Percentiles rank a stretch among this genome's conserved stretches.
Evolutionary conservation across 2,113 vertebrate species (phyloP).

Genomic region (Antechinus stuartii): DNA sequence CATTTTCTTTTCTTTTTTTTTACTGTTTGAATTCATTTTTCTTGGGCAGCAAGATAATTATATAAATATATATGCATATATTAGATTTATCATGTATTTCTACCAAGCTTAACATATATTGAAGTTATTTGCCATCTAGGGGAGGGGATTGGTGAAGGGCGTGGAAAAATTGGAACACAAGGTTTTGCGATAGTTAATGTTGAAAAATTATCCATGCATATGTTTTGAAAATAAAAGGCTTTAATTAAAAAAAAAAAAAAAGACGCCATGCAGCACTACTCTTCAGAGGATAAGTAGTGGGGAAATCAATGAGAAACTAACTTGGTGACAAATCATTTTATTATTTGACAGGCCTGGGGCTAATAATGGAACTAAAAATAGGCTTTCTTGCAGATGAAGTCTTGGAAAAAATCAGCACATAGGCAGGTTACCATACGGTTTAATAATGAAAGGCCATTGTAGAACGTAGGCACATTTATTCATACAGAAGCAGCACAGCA

Average conservation of each 20-base stretch:
- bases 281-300: constrained; percentile 7
- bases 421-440: neutral
- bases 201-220: no score
- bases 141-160: no score
- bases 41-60: no score
- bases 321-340: neutral
- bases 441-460: neutral
- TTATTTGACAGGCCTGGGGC: neutral
- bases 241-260: neutral
- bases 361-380: neutral
- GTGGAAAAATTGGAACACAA: no score
- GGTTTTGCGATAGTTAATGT: no score
- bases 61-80: no score
- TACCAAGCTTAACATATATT: no score
- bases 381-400: neutral
- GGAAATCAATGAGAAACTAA: constrained; percentile 29
- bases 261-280: constrained; percentile 27
- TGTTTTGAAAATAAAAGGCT: no score
- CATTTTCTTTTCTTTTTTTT: no score
- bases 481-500: neutral
- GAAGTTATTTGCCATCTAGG: no score
- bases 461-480: neutral
- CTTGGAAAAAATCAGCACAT: neutral
- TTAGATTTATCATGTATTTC: no score
- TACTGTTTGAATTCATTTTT: no score